Evolutionary conservation across 2,113 vertebrate species (phyloP).

Genomic region (Xyliphius kryptos): DNA sequence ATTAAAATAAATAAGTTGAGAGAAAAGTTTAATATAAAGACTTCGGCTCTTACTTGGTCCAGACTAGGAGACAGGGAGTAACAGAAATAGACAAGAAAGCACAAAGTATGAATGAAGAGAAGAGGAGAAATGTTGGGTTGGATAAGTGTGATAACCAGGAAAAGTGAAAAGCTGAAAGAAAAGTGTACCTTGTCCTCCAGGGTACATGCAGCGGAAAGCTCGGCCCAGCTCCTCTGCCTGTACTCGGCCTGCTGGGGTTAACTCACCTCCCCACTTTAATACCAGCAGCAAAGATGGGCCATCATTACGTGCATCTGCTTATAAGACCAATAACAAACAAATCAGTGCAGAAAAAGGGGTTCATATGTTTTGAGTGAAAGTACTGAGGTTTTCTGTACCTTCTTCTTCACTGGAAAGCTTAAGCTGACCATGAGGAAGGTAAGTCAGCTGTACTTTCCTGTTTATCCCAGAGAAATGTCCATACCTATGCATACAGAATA

Average conservation of each 20-base stretch:
- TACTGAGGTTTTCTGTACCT: too few relatives aligned
- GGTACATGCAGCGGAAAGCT: constrained; percentile 98
- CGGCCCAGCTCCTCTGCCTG: constrained; percentile 94
- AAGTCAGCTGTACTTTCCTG: constrained; percentile 93
- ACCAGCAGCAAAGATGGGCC: constrained; percentile 84
- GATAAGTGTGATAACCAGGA: too few relatives aligned
- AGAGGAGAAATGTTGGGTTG: too few relatives aligned
- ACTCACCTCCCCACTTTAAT: constrained; percentile 94
- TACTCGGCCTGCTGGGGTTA: constrained; percentile 88
- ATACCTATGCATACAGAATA: constrained; percentile 69
- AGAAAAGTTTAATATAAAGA: too few relatives aligned
- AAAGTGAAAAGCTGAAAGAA: too few relatives aligned
- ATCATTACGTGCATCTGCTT: constrained; percentile 71
- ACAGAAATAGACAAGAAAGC: too few relatives aligned
- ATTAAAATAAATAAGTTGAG: too few relatives aligned
- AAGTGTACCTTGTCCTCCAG: constrained; percentile 94
- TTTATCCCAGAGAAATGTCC: constrained; percentile 99
- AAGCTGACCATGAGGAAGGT: constrained; percentile 85
- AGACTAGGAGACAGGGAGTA: too few relatives aligned
- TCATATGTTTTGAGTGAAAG: too few relatives aligned
- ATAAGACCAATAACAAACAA: constrained; percentile 2
- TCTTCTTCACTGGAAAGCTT: constrained; percentile 89
- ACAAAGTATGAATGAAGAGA: too few relatives aligned
- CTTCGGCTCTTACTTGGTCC: too few relatives aligned
- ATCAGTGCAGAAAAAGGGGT: too few relatives aligned